Base-by-base conservation (phyloP, 92 coral and sea anemone species). In the Isaurus tuberculatus region DNA sequence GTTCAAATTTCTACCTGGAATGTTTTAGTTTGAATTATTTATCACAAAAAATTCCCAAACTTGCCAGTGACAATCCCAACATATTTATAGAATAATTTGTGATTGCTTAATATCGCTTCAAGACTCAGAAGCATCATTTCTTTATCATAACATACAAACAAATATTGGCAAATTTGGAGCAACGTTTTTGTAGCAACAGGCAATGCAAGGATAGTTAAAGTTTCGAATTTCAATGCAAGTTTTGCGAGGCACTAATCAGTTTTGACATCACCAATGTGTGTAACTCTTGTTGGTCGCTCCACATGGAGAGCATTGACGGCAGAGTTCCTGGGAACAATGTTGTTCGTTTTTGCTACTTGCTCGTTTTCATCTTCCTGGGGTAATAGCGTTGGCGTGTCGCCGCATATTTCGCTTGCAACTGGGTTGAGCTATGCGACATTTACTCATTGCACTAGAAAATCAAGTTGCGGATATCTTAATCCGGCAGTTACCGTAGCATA, bases 351-450 rank as follows among this genome's bases (percentile, higher is more conserved):
- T 61, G 70, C 82, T 34, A 77, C 69, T 33, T 57, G 49, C 22
- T 77, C 82, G 0, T 57, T 63, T 1, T 77, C 82, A 13, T 67
- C 34, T 19, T 26, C 43, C 4, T 77, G 82, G 82, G 46, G 53
- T 3, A 34, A 77, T 8, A n/a, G 11, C 2, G 20, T 51, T 6
- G 37, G 55, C 8, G 22, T 57, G 5, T 77, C 82, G 0, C 82
- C 82, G 0, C 82, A 77, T 53, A 34, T 64, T 36, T 77, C 82
- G 29, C 82, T 77, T 13, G 70, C 82, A 0, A 42, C 34, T 36
- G 82, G 82, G 6, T 77, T 77, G 68, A 77, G 82, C 53, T 77
- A 77, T 32, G 82, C 82, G 11, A 33, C 82, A 4, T 48, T 57
- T 22, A 37, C 57, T 22, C 82, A 77, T 10, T 57, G 82, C 22